Percentiles rank a stretch among this genome's conserved stretches.
These are phyloP conservation scores for Hesperophylax magnus DNA, from an alignment of 1,140 invertebrate species.

Conservation along the genomic window DNA sequence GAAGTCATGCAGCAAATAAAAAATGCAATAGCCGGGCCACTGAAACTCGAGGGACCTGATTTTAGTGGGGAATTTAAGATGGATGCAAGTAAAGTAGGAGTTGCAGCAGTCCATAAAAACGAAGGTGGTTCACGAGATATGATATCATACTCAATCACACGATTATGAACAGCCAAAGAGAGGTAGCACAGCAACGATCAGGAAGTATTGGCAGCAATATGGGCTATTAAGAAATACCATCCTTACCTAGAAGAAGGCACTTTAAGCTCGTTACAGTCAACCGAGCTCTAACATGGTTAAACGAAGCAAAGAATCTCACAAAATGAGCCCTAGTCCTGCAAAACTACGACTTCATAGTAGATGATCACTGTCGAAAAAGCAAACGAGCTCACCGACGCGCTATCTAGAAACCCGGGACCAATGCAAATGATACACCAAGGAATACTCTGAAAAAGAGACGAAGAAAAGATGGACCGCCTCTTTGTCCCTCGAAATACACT, in stretches of 20 bases:
- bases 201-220: too few species aligned
- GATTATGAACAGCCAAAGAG: too few species aligned
- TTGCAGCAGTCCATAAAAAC: background rate
- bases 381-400: constrained; percentile 9
- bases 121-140: too few species aligned
- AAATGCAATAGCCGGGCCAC: too few species aligned
- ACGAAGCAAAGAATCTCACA: constrained; percentile 10
- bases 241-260: background rate
- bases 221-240: constrained; percentile 6
- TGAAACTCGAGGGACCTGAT: too few species aligned
- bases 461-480: too few species aligned
- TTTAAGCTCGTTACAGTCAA: background rate
- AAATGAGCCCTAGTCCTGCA: constrained; percentile 2
- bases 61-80: background rate
- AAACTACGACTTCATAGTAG: constrained; percentile 14
- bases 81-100: constrained; percentile 7
- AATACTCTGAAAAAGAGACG: background rate
- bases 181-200: too few species aligned
- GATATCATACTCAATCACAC: too few species aligned
- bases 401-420: too few species aligned
- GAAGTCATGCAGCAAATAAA: too few species aligned
- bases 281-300: background rate
- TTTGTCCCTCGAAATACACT: too few species aligned
- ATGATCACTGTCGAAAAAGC: constrained; percentile 13
- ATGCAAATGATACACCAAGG: background rate